Percentiles rank a stretch among this genome's conserved stretches.
These are phyloP conservation scores for Sussaba pulchella DNA, from an alignment of 2,888 invertebrate genomes.

Conservation along the genomic window DNA sequence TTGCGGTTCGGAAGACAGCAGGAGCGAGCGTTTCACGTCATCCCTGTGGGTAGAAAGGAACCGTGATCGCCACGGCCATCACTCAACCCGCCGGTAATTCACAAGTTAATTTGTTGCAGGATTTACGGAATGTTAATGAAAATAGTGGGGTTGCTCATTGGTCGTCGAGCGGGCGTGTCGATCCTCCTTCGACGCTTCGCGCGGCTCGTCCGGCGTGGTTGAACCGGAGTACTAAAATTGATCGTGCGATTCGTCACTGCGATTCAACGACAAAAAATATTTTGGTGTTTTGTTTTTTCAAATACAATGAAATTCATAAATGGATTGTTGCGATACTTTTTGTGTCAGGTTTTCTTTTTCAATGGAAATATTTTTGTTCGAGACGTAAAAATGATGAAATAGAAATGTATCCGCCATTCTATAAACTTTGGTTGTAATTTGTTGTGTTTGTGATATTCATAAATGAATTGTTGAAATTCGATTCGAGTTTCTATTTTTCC, in stretches of 20 bases:
- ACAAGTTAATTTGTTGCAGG: slow-evolving; percentile 82
- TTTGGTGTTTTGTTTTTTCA: too few relatives aligned
- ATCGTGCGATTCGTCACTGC: slow-evolving; percentile 2
- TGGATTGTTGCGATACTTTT: too few relatives aligned
- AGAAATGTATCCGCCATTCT: too few relatives aligned
- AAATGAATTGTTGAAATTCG: too few relatives aligned
- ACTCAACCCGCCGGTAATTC: slow-evolving; percentile 77
- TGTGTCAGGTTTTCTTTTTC: too few relatives aligned
- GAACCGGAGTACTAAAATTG: not conserved
- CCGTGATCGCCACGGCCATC: slow-evolving; percentile 75
- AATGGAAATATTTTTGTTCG: too few relatives aligned
- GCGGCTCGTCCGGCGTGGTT: not conserved
- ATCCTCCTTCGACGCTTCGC: not conserved
- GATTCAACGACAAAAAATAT: not conserved
- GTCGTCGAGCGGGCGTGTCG: slow-evolving; percentile 59
- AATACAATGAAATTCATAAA: too few relatives aligned
- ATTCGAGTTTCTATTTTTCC: too few relatives aligned
- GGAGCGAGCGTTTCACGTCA: not conserved
- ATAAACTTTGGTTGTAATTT: too few relatives aligned
- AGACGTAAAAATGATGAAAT: too few relatives aligned
- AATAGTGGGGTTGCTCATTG: slow-evolving; percentile 72
- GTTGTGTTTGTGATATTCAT: too few relatives aligned
- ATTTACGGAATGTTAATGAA: slow-evolving; percentile 84
- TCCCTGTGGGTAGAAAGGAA: not conserved
- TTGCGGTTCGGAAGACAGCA: not conserved